Conservation (phyloP, 2,797 vertebrate genomes). For the Morus bassanus region DNA sequence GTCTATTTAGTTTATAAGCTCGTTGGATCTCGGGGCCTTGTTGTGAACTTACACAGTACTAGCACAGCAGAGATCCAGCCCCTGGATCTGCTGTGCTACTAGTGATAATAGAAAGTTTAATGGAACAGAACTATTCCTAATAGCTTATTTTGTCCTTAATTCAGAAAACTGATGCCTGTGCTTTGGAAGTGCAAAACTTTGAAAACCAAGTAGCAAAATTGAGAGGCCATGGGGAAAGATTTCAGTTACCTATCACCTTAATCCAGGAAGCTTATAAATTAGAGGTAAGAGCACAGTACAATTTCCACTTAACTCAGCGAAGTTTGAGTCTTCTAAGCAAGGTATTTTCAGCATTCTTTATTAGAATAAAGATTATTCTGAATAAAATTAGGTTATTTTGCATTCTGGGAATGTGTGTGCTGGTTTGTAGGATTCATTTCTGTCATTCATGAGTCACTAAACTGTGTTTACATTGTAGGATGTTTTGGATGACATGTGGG, state of each 20-base stretch:
- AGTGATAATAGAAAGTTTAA: not conserved
- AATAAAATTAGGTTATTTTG: not conserved
- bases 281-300: conserved; percentile 75
- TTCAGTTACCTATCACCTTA: conserved; percentile 64
- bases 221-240: conserved; percentile 72
- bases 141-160: not conserved
- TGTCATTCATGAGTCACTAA: not conserved
- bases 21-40: fast-evolving
- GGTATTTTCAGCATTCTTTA: not conserved
- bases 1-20: not conserved
- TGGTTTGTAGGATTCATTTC: not conserved
- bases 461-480: conserved; percentile 69
- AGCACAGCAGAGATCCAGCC: not conserved
- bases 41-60: not conserved
- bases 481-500: conserved; percentile 78
- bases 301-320: not conserved
- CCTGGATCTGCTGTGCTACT: not conserved
- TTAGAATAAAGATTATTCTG: too few relatives aligned
- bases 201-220: conserved; percentile 76
- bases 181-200: conserved; percentile 73
- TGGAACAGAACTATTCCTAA: not conserved
- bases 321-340: not conserved
- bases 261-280: conserved; percentile 79
- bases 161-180: conserved; percentile 62
- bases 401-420: not conserved